phyloP scores from a whole-genome alignment of 2,113 vertebrate species.

The Perognathus longimembris region DNA sequence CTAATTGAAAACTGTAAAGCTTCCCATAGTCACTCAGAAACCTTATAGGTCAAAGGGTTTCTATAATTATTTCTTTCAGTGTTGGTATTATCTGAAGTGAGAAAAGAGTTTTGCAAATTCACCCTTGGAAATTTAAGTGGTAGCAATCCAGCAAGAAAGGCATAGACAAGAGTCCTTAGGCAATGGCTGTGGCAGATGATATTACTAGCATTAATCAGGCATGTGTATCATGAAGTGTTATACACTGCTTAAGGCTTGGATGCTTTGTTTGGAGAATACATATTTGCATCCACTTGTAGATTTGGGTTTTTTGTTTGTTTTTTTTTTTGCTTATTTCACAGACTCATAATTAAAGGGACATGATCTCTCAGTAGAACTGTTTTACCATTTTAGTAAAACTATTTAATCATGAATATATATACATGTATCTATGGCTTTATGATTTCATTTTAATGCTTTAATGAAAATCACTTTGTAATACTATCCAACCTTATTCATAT shows the following conservation, averaged over 20 bases:
- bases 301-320: no score
- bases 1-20: constrained; percentile 48
- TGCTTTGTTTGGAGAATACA: constrained; percentile 64
- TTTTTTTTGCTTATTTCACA: constrained; percentile 54
- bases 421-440: neutral
- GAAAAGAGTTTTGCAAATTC: constrained; percentile 46
- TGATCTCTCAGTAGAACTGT: constrained; percentile 8
- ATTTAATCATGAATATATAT: constrained; percentile 13
- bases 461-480: constrained; percentile 1
- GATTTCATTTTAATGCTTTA: neutral
- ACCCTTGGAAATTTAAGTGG: constrained; percentile 68
- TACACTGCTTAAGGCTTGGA: constrained; percentile 56
- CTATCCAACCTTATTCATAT: neutral
- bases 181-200: constrained; percentile 60
- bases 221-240: neutral
- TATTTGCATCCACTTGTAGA: constrained; percentile 41
- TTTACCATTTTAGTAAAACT: constrained; percentile 25
- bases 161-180: constrained; percentile 79
- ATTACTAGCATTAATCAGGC: constrained; percentile 75
- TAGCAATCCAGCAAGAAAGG: constrained; percentile 78
- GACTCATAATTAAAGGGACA: constrained; percentile 28
- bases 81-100: constrained; percentile 61
- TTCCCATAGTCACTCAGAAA: constrained; percentile 27
- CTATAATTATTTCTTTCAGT: constrained; percentile 43
- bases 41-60: constrained; percentile 16